Evolutionary conservation across 2,888 invertebrate species (phyloP).

Genomic region (Fabriciana adippe): DNA sequence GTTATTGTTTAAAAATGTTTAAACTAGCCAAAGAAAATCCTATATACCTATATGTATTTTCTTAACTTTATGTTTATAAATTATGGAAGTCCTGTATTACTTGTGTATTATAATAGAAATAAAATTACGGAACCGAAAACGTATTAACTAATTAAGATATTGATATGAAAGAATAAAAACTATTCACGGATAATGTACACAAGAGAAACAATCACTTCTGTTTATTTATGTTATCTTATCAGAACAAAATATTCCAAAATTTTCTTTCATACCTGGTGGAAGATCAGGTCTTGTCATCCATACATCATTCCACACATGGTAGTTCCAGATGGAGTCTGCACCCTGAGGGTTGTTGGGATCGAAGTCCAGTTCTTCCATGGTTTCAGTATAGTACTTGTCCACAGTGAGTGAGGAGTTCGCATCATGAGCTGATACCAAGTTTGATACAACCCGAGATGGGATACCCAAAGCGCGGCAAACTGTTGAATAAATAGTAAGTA

Average conservation of each 20-base stretch:
- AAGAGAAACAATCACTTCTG: no score
- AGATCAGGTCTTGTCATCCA: constrained; percentile 93
- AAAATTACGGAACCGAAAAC: no score
- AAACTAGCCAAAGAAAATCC: no score
- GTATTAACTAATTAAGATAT: no score
- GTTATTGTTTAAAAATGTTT: no score
- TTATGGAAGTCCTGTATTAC: no score
- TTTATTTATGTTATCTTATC: no score
- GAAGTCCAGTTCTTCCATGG: constrained; percentile 84
- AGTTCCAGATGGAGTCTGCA: constrained; percentile 93
- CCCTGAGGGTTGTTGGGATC: constrained; percentile 86
- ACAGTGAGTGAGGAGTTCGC: constrained; percentile 89
- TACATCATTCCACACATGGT: constrained; percentile 94
- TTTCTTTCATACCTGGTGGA: constrained; percentile 75
- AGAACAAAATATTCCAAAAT: neutral
- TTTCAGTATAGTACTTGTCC: constrained; percentile 87
- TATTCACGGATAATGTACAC: no score
- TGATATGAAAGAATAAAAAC: no score
- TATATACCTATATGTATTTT: no score
- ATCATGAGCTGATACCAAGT: constrained; percentile 93
- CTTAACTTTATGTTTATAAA: no score
- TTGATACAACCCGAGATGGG: constrained; percentile 90
- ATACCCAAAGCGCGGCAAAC: constrained; percentile 91
- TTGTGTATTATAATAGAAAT: no score
- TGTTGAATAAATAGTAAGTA: constrained; percentile 48